phyloP scores from a whole-genome alignment of 2,888 invertebrate species.

The Imbricaverruca yamaguchii region DNA sequence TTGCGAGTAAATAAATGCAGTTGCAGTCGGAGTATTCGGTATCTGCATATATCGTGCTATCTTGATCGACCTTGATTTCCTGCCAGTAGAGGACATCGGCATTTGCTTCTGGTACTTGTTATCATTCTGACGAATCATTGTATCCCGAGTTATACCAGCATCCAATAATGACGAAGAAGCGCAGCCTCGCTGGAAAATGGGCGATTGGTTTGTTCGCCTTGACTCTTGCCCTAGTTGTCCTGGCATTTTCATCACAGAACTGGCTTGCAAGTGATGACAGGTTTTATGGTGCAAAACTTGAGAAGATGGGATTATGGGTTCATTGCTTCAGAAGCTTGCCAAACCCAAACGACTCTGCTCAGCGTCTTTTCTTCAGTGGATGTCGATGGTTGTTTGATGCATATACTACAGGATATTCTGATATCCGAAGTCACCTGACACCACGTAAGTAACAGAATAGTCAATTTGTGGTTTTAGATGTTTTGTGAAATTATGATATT shows the following conservation, averaged over 20 bases:
- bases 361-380: neutral
- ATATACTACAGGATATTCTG: neutral
- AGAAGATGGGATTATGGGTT: conserved; percentile 10
- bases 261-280: conserved; percentile 12
- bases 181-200: conserved; percentile 11
- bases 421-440: neutral
- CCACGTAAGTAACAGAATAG: neutral
- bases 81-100: too few relatives aligned
- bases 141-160: too few relatives aligned
- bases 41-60: too few relatives aligned
- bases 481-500: too few relatives aligned
- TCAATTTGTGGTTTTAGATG: neutral
- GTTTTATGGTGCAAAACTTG: neutral
- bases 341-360: neutral
- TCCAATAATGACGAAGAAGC: neutral
- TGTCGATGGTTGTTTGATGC: conserved; percentile 1
- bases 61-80: too few relatives aligned
- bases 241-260: neutral
- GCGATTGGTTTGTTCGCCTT: neutral
- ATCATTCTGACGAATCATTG: too few relatives aligned
- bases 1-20: too few relatives aligned
- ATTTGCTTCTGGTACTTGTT: too few relatives aligned
- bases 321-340: neutral
- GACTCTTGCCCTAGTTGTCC: neutral
- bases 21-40: too few relatives aligned